Evolutionary conservation across 2,113 vertebrate genomes (phyloP).

Genomic region (Oostethus manadensis): DNA sequence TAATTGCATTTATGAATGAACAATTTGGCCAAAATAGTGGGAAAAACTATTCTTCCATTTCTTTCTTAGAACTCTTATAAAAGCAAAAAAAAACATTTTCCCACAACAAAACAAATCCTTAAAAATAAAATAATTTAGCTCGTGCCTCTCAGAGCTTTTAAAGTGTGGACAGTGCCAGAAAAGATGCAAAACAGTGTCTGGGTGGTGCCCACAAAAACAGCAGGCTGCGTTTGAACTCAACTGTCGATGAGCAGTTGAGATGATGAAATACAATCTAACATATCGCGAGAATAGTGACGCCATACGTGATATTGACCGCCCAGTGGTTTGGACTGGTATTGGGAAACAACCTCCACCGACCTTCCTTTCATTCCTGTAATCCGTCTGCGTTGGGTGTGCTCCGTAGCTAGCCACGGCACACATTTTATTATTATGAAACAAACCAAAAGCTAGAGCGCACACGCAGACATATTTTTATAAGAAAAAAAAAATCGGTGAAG

Average conservation of each 20-base stretch:
- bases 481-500: conserved; percentile 72
- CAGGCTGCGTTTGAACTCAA: neutral
- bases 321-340: conserved; percentile 41
- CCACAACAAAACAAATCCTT: too few relatives aligned
- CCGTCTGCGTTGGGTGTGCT: conserved; percentile 77
- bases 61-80: too few relatives aligned
- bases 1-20: too few relatives aligned
- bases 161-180: too few relatives aligned
- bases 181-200: neutral
- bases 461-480: conserved; percentile 72
- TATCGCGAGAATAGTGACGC: conserved; percentile 55
- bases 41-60: too few relatives aligned
- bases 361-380: conserved; percentile 66
- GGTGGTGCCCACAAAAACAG: too few relatives aligned
- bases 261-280: neutral
- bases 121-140: too few relatives aligned
- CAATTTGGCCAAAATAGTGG: too few relatives aligned
- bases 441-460: conserved; percentile 74
- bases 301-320: neutral
- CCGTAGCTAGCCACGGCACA: conserved; percentile 81
- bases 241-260: neutral
- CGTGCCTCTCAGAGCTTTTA: too few relatives aligned
- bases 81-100: too few relatives aligned
- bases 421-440: conserved; percentile 82
- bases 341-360: conserved; percentile 53